phyloP scores from a whole-genome alignment of 1,140 invertebrate species.

The Ditylenchus dipsaci region DNA sequence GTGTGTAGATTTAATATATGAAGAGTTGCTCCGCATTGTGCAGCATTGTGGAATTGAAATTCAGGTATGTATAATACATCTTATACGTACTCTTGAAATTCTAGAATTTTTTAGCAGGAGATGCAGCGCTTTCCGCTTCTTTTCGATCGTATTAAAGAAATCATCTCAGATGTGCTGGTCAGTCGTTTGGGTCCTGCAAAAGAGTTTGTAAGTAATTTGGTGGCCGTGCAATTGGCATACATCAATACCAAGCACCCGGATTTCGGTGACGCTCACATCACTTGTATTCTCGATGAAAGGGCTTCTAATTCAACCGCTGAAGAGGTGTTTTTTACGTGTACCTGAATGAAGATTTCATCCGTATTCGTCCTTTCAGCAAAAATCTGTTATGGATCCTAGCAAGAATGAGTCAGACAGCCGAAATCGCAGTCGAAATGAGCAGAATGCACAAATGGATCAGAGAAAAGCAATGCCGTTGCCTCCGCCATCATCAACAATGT shows the following conservation, averaged over 20 bases:
- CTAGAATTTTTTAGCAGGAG: conserved; percentile 77
- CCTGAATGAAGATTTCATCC: no score
- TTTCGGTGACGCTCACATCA: no score
- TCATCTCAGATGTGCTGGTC: conserved; percentile 85
- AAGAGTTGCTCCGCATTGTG: conserved; percentile 98
- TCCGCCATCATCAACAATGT: no score
- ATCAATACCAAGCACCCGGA: not conserved
- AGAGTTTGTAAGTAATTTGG: conserved; percentile 29
- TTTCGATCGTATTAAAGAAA: conserved; percentile 93
- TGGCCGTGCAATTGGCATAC: conserved; percentile 1
- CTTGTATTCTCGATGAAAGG: no score
- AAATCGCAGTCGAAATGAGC: no score
- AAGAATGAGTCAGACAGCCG: no score
- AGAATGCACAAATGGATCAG: no score
- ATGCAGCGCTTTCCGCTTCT: conserved; percentile 94
- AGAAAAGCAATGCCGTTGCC: no score
- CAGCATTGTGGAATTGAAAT: conserved; percentile 83
- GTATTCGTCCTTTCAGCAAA: no score
- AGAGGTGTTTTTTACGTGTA: no score
- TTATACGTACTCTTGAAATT: not conserved
- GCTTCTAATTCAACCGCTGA: no score
- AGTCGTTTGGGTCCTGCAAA: conserved; percentile 88
- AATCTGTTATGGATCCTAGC: no score
- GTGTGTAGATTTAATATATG: conserved; percentile 94
- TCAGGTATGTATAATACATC: not conserved